Percentiles rank a stretch among this genome's conserved stretches.
These are phyloP conservation scores for Akabosia matsudoensis DNA, from an alignment of 1,140 invertebrate species.

Conservation along the genomic window DNA sequence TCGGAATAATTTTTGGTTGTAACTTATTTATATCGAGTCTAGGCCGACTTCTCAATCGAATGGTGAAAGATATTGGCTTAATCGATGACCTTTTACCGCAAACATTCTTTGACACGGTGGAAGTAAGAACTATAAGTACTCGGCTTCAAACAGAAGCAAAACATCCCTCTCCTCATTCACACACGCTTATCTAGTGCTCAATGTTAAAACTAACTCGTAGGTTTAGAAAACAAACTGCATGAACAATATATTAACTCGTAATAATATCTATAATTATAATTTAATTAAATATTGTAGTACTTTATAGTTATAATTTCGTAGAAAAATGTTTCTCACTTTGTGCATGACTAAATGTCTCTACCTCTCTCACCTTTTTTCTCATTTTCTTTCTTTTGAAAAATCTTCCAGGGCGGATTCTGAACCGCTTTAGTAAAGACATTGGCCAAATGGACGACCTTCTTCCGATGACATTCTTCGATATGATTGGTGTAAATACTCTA, in stretches of 20 bases:
- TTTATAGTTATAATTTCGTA: no score
- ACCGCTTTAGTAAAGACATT: slow-evolving; percentile 50
- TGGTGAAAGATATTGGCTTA: slow-evolving; percentile 73
- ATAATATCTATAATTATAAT: not conserved
- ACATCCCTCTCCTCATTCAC: no score
- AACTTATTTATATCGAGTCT: slow-evolving; percentile 32
- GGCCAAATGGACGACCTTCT: slow-evolving; percentile 37
- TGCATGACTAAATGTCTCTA: no score
- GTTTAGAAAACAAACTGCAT: no score
- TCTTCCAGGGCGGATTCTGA: slow-evolving; percentile 62
- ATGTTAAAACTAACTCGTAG: no score
- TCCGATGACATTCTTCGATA: slow-evolving; percentile 35
- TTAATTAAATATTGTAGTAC: no score
- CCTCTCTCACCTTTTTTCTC: not conserved
- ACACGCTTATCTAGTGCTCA: no score
- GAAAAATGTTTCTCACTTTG: not conserved
- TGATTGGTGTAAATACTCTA: slow-evolving; percentile 31
- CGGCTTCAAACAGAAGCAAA: no score
- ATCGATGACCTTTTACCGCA: slow-evolving; percentile 81
- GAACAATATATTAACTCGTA: not conserved
- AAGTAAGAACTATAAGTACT: no score
- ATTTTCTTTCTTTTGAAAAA: not conserved
- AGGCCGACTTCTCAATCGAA: slow-evolving; percentile 69
- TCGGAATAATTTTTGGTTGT: no score
- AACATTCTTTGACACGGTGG: slow-evolving; percentile 70